phyloP scores from a whole-genome alignment of 2,888 invertebrate genomes.

The Asteroscopus sphinx region DNA sequence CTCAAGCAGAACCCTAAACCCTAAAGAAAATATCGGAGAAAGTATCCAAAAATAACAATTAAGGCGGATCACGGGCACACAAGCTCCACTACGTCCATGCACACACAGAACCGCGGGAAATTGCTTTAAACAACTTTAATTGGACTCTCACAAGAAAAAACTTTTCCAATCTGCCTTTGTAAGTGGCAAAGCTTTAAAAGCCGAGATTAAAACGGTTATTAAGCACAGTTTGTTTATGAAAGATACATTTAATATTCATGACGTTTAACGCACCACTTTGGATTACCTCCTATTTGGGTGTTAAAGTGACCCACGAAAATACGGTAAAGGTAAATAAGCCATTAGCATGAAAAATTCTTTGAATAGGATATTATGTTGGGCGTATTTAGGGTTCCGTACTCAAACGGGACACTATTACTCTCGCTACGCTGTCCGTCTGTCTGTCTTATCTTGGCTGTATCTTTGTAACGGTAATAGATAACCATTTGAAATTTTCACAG shows the following conservation, averaged over 20 bases:
- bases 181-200: constrained; percentile 78
- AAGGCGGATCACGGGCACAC: constrained; percentile 51
- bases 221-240: constrained; percentile 68
- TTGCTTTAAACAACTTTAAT: constrained; percentile 88
- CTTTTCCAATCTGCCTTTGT: constrained; percentile 88
- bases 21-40: constrained; percentile 44
- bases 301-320: constrained; percentile 26
- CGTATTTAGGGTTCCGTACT: too few species aligned
- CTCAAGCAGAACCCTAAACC: constrained; percentile 7
- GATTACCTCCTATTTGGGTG: constrained; percentile 30
- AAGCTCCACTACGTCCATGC: constrained; percentile 63
- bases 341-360: constrained; percentile 23
- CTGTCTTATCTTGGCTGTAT: too few species aligned
- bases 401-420: too few species aligned
- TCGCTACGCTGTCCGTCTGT: too few species aligned
- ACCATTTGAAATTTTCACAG: too few species aligned
- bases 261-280: constrained; percentile 40
- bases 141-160: constrained; percentile 86
- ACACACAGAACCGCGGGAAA: constrained; percentile 77
- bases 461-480: too few species aligned
- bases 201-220: constrained; percentile 78
- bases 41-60: constrained; percentile 60
- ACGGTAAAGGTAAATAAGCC: constrained; percentile 14
- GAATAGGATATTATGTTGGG: not conserved
- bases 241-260: constrained; percentile 59